Evolutionary conservation across 2,888 invertebrate genomes (phyloP).

Genomic region (Tetramorium bicarinatum): DNA sequence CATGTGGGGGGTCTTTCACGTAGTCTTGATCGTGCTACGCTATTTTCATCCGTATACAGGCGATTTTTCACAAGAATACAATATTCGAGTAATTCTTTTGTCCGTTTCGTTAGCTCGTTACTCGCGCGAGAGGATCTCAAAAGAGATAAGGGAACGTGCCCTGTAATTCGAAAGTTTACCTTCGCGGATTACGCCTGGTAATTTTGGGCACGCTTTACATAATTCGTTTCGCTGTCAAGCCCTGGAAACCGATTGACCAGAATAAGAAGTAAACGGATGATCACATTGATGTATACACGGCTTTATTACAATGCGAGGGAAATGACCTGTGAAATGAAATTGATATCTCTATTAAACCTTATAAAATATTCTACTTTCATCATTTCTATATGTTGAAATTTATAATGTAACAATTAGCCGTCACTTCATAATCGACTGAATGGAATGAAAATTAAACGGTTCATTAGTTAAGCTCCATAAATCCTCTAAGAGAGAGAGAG

Average conservation of each 20-base stretch:
- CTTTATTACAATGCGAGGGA: not conserved
- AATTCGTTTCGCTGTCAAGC: slow-evolving; percentile 30
- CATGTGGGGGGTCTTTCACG: slow-evolving; percentile 72
- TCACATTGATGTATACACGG: not conserved
- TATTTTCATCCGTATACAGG: slow-evolving; percentile 48
- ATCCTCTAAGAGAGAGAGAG: not conserved
- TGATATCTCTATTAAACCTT: slow-evolving; percentile 13
- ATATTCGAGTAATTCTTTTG: slow-evolving; percentile 81
- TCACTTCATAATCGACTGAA: not conserved
- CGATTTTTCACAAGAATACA: slow-evolving; percentile 45
- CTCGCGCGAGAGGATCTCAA: slow-evolving; percentile 74
- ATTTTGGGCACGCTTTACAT: slow-evolving; percentile 33
- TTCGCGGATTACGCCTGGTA: slow-evolving; percentile 26
- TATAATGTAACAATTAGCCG: slow-evolving; percentile 8
- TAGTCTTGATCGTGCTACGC: slow-evolving; percentile 48
- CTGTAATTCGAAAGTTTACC: slow-evolving; percentile 56
- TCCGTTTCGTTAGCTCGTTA: slow-evolving; percentile 71
- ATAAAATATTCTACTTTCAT: slow-evolving; percentile 3
- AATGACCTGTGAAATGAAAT: not conserved
- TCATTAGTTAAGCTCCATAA: slow-evolving; percentile 21
- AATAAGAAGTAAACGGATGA: slow-evolving; percentile 23
- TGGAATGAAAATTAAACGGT: slow-evolving; percentile 26
- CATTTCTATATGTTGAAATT: not conserved
- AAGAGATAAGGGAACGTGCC: slow-evolving; percentile 39
- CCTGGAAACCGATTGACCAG: slow-evolving; percentile 16